phyloP scores from a whole-genome alignment of 2,888 invertebrate genomes.

The Bombylius discolor region DNA sequence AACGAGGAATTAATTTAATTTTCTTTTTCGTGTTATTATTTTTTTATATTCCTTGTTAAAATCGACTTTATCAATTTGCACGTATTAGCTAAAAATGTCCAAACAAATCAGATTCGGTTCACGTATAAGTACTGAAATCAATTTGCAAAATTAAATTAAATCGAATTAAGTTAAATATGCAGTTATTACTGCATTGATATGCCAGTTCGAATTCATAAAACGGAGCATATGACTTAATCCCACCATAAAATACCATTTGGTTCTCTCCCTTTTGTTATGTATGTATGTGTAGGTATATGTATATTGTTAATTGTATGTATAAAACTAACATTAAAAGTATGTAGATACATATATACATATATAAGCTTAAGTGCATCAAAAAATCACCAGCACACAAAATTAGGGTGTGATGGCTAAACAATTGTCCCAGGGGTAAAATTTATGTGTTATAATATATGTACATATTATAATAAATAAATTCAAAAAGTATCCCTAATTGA shows the following conservation, averaged over 20 bases:
- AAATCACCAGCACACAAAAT: conserved; percentile 34
- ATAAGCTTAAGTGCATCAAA: conserved; percentile 34
- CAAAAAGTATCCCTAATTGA: conserved; percentile 31
- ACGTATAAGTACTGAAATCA: conserved; percentile 16
- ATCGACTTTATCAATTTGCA: conserved; percentile 9
- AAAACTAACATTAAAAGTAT: not conserved
- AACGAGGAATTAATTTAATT: not conserved
- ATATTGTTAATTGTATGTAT: not conserved
- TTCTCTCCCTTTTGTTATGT: not conserved
- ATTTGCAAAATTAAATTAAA: conserved; percentile 14
- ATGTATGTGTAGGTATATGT: not conserved
- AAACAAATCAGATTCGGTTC: conserved; percentile 17
- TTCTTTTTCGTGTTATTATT: not conserved
- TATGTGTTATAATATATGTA: conserved; percentile 10
- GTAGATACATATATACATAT: not conserved
- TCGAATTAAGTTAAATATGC: conserved; percentile 12
- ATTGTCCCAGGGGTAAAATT: conserved; percentile 34
- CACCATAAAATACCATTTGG: conserved; percentile 12
- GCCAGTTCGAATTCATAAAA: conserved; percentile 8
- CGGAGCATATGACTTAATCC: conserved; percentile 20
- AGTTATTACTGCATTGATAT: conserved; percentile 11
- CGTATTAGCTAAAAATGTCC: conserved; percentile 18
- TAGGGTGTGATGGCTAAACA: conserved; percentile 38
- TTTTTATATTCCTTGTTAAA: not conserved
- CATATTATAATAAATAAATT: not conserved